phyloP scores from a whole-genome alignment of 1,140 invertebrate species.

The Drosophila busckii region DNA sequence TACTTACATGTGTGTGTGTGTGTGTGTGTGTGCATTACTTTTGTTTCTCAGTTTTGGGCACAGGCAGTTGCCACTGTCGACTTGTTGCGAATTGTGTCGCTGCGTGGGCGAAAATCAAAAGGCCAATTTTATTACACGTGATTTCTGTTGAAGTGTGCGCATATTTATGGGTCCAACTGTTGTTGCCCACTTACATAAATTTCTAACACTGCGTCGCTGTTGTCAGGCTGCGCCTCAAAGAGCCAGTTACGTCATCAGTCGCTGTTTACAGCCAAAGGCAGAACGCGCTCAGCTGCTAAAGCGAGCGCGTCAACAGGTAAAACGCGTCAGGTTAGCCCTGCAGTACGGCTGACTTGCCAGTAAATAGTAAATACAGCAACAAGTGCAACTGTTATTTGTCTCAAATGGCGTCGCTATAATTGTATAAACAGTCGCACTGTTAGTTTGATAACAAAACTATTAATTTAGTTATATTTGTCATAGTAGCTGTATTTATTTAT shows the following conservation, averaged over 20 bases:
- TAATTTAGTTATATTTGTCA: too few species aligned
- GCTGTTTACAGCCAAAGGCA: slow-evolving; percentile 6
- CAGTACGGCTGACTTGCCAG: too few species aligned
- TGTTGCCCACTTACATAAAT: slow-evolving; percentile 23
- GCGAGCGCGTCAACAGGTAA: slow-evolving; percentile 14
- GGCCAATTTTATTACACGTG: slow-evolving; percentile 33
- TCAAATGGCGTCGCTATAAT: too few species aligned
- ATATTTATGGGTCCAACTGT: slow-evolving; percentile 38
- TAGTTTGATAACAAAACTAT: too few species aligned
- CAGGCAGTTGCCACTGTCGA: slow-evolving; percentile 14
- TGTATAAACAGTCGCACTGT: too few species aligned
- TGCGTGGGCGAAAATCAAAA: slow-evolving; percentile 16
- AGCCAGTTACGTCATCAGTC: slow-evolving; percentile 49
- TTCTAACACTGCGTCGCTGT: slow-evolving; percentile 16
- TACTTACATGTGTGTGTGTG: neutral
- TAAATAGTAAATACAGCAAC: too few species aligned
- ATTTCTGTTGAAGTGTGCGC: neutral
- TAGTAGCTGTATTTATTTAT: too few species aligned
- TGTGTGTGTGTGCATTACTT: slow-evolving; percentile 1
- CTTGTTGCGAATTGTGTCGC: slow-evolving; percentile 3
- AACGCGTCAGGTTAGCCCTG: slow-evolving; percentile 10
- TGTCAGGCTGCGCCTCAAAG: slow-evolving; percentile 26
- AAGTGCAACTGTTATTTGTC: too few species aligned
- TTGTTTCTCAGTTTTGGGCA: slow-evolving; percentile 38
- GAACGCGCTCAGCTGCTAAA: neutral